Base-by-base conservation (phyloP, 2,888 invertebrate genomes). In the Sphinx pinastri region DNA sequence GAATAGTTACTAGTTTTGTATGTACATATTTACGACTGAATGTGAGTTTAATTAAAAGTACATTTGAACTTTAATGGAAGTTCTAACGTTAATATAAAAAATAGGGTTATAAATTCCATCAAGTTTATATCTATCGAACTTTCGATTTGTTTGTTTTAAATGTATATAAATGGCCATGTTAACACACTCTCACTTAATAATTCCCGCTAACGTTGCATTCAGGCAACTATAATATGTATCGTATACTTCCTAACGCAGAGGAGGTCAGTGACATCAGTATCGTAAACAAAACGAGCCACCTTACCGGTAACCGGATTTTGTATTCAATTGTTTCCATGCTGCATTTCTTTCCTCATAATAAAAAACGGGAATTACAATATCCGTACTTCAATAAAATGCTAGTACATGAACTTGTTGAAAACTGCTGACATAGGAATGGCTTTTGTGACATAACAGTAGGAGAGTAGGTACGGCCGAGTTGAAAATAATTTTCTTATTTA, bases 201-300 rank as follows among this genome's bases (percentile, higher is more conserved):
- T 70, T 49, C 49, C 47, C 14, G 49, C 38, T 67, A 38, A 25
- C 25, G 38, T n/a, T 38, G 58, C 49, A 59, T 67, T 51, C 58
- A 38, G 67, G 12, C 52, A 59, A 59, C 51, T 38, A 68, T 68
- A 31, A 57, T 68, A 2, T 25, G 25, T 25, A 59, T 67, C 67
- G 67, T 70, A 59, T 38, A 58, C 31, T 31, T 67, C 14, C 52
- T 67, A 58, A 49, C 38, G 59, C 59, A 59, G 25, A 16, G 45
- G 58, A 52, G 70, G 70, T 70, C 70, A 70, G 52, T 70, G 70
- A 70, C 70, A 70, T 59, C 10, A 38, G 31, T 19, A 67, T 67
- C 49, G 70, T 70, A 70, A 70, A 67, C 59, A 68, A 70, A 70
- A 63, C 60, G 38, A 54, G 52, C 52, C 38, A 63, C 66, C 45